Evolutionary conservation across 2,888 invertebrate species (phyloP).

Genomic region (Tenthredo livida): DNA sequence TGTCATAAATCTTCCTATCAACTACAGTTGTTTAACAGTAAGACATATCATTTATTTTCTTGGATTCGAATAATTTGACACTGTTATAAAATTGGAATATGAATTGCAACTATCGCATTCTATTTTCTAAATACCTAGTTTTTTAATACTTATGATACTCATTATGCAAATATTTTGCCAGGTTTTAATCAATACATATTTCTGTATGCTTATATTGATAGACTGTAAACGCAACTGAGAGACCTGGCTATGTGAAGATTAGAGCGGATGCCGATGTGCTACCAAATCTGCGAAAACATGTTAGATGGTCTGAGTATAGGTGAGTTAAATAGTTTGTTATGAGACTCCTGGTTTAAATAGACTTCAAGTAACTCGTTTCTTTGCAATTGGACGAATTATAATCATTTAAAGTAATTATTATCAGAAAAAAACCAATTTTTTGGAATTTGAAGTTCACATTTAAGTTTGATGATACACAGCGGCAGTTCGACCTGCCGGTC

Average conservation of each 20-base stretch:
- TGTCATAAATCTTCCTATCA: slow-evolving; percentile 80
- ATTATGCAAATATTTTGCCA: not conserved
- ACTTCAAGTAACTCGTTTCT: not conserved
- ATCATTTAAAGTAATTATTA: not conserved
- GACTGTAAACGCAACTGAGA: slow-evolving; percentile 45
- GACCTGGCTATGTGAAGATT: slow-evolving; percentile 62
- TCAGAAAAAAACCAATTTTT: not conserved
- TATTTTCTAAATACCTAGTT: not conserved
- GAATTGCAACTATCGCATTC: not conserved
- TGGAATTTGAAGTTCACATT: not conserved
- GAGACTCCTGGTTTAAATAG: not conserved
- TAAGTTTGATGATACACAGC: not conserved
- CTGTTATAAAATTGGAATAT: not conserved
- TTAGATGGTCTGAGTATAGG: slow-evolving; percentile 58
- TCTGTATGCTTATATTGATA: slow-evolving; percentile 31
- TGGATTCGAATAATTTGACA: not conserved
- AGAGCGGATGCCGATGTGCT: slow-evolving; percentile 48
- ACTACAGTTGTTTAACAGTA: slow-evolving; percentile 74
- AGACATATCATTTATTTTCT: slow-evolving; percentile 25
- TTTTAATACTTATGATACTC: not conserved
- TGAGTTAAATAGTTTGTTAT: slow-evolving; percentile 49
- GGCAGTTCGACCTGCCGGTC: not conserved
- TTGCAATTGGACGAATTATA: slow-evolving; percentile 17
- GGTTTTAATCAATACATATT: slow-evolving; percentile 7
- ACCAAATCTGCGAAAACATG: slow-evolving; percentile 50